Percentiles rank a stretch among this genome's conserved stretches.
Conservation (phyloP, 2,888 invertebrate genomes). For the Lasioglossum calceatum region DNA sequence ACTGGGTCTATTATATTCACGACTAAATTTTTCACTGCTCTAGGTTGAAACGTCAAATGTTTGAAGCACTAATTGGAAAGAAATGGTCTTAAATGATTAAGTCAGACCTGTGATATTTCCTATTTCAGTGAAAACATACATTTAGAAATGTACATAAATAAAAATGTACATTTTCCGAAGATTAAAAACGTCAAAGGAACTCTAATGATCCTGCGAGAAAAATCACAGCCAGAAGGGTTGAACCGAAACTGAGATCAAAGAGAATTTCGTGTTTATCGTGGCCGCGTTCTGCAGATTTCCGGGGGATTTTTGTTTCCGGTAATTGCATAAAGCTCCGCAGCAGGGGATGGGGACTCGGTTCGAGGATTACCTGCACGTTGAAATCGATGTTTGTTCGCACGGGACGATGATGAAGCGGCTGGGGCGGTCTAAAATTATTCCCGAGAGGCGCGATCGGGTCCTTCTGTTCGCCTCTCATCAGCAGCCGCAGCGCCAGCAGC, state of each 20-base stretch:
- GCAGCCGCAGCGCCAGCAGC: conserved; percentile 92
- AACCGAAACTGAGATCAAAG: not conserved
- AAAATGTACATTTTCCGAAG: not conserved
- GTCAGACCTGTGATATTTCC: not conserved
- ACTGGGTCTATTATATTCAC: not conserved
- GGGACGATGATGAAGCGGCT: conserved; percentile 96
- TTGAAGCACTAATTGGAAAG: not conserved
- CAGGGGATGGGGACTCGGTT: not conserved
- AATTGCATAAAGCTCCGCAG: not conserved
- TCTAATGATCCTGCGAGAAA: not conserved
- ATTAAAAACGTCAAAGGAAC: not conserved
- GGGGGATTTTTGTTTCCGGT: not conserved
- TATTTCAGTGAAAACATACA: not conserved
- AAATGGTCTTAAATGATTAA: not conserved
- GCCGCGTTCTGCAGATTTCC: not conserved
- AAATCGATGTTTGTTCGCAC: conserved; percentile 99
- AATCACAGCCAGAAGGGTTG: not conserved
- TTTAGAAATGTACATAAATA: too few relatives aligned
- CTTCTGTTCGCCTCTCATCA: conserved; percentile 95
- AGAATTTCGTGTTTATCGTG: not conserved
- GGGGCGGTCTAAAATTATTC: conserved; percentile 97
- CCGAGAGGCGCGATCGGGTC: conserved; percentile 96
- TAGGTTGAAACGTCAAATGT: not conserved
- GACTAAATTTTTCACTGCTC: not conserved
- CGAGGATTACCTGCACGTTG: conserved; percentile 83